Evolutionary conservation across 2,113 vertebrate genomes (phyloP).

Genomic region (Barnardius zonarius): DNA sequence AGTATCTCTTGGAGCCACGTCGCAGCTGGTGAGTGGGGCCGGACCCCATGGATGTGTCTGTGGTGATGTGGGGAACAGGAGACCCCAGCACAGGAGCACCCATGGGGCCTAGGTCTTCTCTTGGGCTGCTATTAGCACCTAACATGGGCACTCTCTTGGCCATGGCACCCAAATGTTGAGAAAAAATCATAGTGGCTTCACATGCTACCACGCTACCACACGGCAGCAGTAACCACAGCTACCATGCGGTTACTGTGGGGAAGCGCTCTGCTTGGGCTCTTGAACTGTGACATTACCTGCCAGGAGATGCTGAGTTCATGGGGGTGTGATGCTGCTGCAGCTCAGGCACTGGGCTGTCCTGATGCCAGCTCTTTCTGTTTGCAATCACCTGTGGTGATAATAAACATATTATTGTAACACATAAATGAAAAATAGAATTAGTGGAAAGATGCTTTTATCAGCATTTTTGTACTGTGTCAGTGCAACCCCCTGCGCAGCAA

Average conservation of each 20-base stretch:
- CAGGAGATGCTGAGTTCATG: neutral
- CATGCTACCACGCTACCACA: neutral
- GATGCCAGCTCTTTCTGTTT: neutral
- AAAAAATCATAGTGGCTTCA: neutral
- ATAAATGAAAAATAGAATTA: neutral
- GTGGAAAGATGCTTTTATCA: neutral
- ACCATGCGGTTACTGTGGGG: neutral
- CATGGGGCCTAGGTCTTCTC: neutral
- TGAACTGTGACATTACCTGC: neutral
- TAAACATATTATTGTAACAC: neutral
- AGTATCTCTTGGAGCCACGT: neutral
- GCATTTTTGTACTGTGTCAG: fast-evolving
- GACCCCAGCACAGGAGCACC: neutral
- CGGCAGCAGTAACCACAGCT: too few relatives aligned
- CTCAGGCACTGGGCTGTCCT: neutral
- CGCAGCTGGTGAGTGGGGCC: fast-evolving
- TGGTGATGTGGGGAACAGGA: neutral
- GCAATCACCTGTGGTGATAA: neutral
- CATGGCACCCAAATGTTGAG: neutral
- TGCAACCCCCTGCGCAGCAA: neutral
- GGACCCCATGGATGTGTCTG: fast-evolving
- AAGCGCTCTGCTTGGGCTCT: neutral
- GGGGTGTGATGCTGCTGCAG: neutral
- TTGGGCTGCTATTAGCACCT: neutral
- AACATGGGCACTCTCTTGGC: neutral